phyloP scores from a whole-genome alignment of 1,140 invertebrate genomes.

The Nebria ingens region DNA sequence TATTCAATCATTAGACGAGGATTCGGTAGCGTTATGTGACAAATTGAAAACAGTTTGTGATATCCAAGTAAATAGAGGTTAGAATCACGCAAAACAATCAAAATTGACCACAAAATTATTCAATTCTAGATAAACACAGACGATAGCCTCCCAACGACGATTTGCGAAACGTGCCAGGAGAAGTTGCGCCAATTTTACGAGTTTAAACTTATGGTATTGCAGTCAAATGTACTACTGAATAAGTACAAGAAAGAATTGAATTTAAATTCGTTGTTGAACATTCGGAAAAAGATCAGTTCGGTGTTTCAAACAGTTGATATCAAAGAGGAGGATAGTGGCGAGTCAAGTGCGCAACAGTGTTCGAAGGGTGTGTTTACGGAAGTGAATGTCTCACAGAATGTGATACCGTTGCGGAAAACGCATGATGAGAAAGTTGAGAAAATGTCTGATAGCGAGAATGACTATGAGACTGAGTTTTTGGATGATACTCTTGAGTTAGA shows the following conservation, averaged over 20 bases:
- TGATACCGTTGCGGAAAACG: neutral
- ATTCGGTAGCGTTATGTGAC: neutral
- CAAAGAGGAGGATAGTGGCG: neutral
- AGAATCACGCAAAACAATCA: neutral
- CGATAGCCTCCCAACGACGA: neutral
- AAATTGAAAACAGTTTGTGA: conserved; percentile 6
- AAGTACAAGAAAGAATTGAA: neutral
- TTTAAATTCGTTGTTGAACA: neutral
- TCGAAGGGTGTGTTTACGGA: neutral
- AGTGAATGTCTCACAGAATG: neutral
- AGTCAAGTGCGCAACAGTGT: neutral
- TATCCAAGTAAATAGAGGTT: neutral
- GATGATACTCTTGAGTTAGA: neutral
- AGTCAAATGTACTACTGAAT: neutral
- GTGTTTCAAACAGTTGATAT: neutral
- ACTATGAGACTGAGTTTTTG: neutral
- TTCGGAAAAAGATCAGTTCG: neutral
- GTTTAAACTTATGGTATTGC: neutral
- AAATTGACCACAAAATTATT: neutral
- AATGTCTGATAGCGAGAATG: neutral
- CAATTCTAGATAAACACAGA: neutral
- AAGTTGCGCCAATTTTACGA: conserved; percentile 1
- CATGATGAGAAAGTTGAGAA: neutral
- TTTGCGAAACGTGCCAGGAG: neutral
- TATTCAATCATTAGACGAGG: neutral